phyloP scores from a whole-genome alignment of 2,888 invertebrate genomes.

The Aricia artaxerxes region DNA sequence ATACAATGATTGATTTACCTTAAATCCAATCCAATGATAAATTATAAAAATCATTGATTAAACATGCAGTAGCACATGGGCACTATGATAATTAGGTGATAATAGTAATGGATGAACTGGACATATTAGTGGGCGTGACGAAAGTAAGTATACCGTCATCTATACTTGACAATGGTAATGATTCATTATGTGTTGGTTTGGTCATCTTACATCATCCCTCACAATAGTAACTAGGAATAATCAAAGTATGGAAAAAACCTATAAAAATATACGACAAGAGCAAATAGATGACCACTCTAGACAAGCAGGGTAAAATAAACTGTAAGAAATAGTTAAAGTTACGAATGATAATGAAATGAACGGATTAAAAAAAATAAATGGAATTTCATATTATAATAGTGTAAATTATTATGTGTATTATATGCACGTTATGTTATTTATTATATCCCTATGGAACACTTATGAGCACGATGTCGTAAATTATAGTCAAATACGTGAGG shows the following conservation, averaged over 20 bases:
- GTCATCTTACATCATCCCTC: slow-evolving; percentile 40
- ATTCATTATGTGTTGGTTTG: slow-evolving; percentile 34
- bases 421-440: neutral
- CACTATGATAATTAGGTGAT: neutral
- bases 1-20: no score
- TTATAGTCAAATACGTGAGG: neutral
- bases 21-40: no score
- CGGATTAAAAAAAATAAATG: no score
- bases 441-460: neutral
- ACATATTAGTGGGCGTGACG: slow-evolving; percentile 4
- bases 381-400: no score
- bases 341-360: no score
- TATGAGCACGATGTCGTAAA: neutral
- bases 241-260: neutral
- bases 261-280: neutral
- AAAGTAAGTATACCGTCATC: slow-evolving; percentile 25
- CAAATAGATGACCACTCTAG: no score
- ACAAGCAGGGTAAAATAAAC: no score
- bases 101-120: neutral
- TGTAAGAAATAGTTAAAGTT: neutral
- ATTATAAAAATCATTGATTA: no score
- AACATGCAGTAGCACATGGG: no score
- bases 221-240: slow-evolving; percentile 33
- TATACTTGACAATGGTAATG: slow-evolving; percentile 13
- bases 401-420: no score